Conservation (phyloP, 2,797 vertebrate species). For the Acipenser transmontanus region DNA sequence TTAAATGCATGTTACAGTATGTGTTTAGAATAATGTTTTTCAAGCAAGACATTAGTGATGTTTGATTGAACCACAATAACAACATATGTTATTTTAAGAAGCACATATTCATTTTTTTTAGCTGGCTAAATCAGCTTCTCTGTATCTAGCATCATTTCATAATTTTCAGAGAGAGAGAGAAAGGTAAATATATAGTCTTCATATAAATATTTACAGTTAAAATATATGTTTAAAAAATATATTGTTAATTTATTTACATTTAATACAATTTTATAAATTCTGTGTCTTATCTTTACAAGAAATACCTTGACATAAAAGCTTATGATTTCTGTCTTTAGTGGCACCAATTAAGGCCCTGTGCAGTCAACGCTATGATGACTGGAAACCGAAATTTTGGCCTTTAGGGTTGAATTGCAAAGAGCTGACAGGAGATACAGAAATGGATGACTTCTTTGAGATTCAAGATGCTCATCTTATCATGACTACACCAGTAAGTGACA, state of each 20-base stretch:
- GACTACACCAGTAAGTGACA: slow-evolving; percentile 85
- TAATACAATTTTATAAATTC: slow-evolving; percentile 12
- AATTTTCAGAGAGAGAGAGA: too few species aligned
- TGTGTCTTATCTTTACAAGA: slow-evolving; percentile 10
- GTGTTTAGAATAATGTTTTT: too few species aligned
- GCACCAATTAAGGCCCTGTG: slow-evolving; percentile 96
- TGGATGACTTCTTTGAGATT: slow-evolving; percentile 96
- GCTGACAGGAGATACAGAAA: slow-evolving; percentile 88
- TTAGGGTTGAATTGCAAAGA: slow-evolving; percentile 90
- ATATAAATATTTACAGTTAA: slow-evolving; percentile 17
- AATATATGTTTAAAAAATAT: slow-evolving; percentile 17
- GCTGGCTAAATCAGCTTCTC: too few species aligned
- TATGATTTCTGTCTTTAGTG: slow-evolving; percentile 59
- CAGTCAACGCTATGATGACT: slow-evolving; percentile 86
- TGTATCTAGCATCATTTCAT: too few species aligned
- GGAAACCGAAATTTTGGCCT: slow-evolving; percentile 89
- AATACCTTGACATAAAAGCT: slow-evolving; percentile 6
- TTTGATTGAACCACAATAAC: too few species aligned
- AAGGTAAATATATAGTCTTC: too few species aligned
- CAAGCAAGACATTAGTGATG: too few species aligned
- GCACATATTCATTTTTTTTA: too few species aligned
- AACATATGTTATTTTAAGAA: too few species aligned
- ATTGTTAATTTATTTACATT: slow-evolving; percentile 4
- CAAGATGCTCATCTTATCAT: slow-evolving; percentile 88
- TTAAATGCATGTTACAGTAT: too few species aligned